Evolutionary conservation across 2,113 vertebrate species (phyloP).

Genomic region (Fregata magnificens): DNA sequence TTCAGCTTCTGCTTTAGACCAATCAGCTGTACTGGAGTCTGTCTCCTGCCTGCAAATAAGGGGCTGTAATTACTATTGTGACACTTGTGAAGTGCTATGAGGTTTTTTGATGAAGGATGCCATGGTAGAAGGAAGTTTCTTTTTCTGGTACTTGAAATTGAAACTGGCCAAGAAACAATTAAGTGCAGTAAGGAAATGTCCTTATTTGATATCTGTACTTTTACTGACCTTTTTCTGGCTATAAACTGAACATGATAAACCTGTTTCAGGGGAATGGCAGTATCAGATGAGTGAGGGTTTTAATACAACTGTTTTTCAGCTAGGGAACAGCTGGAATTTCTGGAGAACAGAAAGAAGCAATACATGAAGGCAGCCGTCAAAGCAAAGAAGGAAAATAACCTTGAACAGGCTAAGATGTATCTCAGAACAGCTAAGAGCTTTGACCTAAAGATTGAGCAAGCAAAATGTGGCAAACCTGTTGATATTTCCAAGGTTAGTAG

Average conservation of each 20-base stretch:
- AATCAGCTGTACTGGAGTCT: not conserved
- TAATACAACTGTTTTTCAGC: slow-evolving; percentile 64
- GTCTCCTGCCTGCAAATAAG: not conserved
- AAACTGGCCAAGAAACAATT: not conserved
- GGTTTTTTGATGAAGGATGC: not conserved
- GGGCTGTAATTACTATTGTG: not conserved
- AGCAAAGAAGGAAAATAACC: slow-evolving; percentile 90
- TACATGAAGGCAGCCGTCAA: slow-evolving; percentile 91
- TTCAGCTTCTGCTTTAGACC: not conserved
- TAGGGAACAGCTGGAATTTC: slow-evolving; percentile 83
- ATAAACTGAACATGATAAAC: not conserved
- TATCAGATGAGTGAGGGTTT: not conserved
- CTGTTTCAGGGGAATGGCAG: not conserved
- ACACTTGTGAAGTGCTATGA: not conserved
- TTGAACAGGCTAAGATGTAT: slow-evolving; percentile 87
- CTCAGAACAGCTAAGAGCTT: slow-evolving; percentile 86
- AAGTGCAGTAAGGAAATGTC: not conserved
- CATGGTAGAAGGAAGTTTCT: not conserved
- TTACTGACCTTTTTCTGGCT: not conserved
- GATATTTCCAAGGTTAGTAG: slow-evolving; percentile 82
- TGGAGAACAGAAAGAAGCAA: slow-evolving; percentile 88
- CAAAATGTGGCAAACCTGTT: slow-evolving; percentile 76
- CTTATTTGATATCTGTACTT: not conserved
- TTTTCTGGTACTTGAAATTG: not conserved
- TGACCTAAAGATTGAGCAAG: slow-evolving; percentile 82